Evolutionary conservation across 2,888 invertebrate species (phyloP).

Genomic region (Dolichopus griseipennis): DNA sequence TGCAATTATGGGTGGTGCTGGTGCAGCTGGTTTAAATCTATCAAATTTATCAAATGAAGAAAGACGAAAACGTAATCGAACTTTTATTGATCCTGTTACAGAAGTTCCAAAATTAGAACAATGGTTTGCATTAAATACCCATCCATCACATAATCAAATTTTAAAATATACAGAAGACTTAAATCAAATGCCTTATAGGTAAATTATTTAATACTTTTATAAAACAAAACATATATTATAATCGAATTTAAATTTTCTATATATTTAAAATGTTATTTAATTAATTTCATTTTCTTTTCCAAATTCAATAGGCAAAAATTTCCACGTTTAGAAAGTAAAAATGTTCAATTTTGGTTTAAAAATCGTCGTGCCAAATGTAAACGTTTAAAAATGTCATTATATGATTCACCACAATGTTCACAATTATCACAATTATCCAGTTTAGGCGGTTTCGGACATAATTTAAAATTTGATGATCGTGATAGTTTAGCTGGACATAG

Average conservation of each 20-base stretch:
- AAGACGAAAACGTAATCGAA: conserved; percentile 87
- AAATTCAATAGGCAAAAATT: conserved; percentile 77
- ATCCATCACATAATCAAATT: conserved; percentile 96
- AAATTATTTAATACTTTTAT: conserved; percentile 23
- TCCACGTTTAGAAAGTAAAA: conserved; percentile 96
- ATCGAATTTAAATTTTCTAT: too few species aligned
- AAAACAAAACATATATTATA: too few species aligned
- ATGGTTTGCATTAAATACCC: conserved; percentile 96
- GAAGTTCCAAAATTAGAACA: conserved; percentile 91
- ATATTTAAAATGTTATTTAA: too few species aligned
- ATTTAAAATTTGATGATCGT: conserved; percentile 37
- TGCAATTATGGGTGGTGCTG: background rate
- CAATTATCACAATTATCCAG: conserved; percentile 38
- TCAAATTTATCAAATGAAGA: conserved; percentile 68
- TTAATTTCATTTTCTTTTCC: conserved; percentile 8
- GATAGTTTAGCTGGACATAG: conserved; percentile 24
- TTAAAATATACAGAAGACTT: conserved; percentile 96
- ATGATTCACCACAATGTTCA: conserved; percentile 49
- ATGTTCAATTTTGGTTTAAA: conserved; percentile 99
- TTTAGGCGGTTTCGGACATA: conserved; percentile 38
- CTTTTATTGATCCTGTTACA: conserved; percentile 98
- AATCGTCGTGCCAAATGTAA: conserved; percentile 98
- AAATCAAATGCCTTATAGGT: conserved; percentile 85
- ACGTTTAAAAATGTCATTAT: conserved; percentile 82
- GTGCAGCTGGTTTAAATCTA: conserved; percentile 53